phyloP scores from a whole-genome alignment of 2,113 vertebrate genomes.

The Buteo buteo region DNA sequence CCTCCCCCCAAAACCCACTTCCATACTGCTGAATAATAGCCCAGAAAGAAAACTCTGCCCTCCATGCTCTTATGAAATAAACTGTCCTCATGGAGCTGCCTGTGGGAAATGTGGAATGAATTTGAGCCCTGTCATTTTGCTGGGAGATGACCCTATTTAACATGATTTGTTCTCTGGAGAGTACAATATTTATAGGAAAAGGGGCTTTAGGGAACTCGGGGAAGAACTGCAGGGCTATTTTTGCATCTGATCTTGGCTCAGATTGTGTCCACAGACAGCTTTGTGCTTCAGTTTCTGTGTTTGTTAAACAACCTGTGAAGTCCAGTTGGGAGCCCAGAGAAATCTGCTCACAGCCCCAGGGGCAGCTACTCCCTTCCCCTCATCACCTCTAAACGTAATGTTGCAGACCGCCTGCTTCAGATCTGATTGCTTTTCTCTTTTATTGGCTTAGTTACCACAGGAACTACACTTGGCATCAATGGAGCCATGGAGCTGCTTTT shows the following conservation, averaged over 20 bases:
- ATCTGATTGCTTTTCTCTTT: slow-evolving; percentile 36
- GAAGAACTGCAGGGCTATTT: not conserved
- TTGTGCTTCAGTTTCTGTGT: not conserved
- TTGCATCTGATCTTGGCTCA: not conserved
- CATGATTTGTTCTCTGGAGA: not conserved
- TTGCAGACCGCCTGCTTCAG: not conserved
- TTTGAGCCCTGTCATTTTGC: not conserved
- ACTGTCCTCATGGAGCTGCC: not conserved
- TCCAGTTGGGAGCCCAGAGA: not conserved
- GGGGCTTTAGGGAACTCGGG: not conserved
- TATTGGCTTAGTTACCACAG: slow-evolving; percentile 75
- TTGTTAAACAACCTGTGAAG: not conserved
- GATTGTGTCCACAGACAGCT: not conserved
- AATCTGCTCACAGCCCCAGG: not conserved
- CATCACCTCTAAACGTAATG: not conserved
- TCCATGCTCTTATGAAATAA: not conserved
- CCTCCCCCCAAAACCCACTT: not conserved
- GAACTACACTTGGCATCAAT: slow-evolving; percentile 82
- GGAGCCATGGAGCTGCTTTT: slow-evolving; percentile 85
- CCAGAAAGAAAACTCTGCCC: not conserved
- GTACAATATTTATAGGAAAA: not conserved
- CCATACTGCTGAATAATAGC: not conserved
- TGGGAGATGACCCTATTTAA: not conserved
- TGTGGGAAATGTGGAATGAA: not conserved
- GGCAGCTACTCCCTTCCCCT: not conserved